A percentile compares a stretch with the other conserved stretches of the same genome.
These are phyloP conservation scores for Procambarus virginalis DNA, from an alignment of 1,140 invertebrate genomes.

Conservation along the genomic window DNA sequence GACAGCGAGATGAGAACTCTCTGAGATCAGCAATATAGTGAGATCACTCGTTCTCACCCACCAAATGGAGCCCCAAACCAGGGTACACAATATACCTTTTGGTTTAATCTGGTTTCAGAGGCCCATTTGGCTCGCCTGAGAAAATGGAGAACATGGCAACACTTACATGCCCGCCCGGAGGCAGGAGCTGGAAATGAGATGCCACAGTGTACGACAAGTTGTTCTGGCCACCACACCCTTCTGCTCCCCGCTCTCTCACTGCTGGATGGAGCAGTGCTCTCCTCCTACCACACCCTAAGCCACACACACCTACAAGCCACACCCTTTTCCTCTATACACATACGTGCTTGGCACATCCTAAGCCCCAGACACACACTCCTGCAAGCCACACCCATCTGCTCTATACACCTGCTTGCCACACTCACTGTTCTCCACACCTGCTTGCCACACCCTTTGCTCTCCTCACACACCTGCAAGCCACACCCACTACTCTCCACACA, in stretches of 20 bases:
- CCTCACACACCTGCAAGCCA: constrained; percentile 1
- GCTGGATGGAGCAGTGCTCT: neutral
- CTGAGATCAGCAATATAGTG: too few relatives aligned
- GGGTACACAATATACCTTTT: neutral
- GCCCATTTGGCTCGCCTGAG: neutral
- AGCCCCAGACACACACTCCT: neutral
- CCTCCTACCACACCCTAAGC: neutral
- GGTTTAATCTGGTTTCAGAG: neutral
- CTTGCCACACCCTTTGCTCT: neutral
- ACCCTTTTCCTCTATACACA: constrained; percentile 2
- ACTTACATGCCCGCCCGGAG: constrained; percentile 47
- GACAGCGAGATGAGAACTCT: too few relatives aligned
- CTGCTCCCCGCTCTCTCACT: neutral
- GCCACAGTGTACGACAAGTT: constrained; percentile 54
- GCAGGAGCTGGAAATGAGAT: constrained; percentile 57
- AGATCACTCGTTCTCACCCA: too few relatives aligned
- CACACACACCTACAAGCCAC: neutral
- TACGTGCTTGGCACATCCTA: neutral
- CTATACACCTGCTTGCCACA: neutral
- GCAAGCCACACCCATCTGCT: neutral
- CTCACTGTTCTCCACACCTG: constrained; percentile 24
- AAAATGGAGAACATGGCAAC: constrained; percentile 50
- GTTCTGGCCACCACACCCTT: neutral
- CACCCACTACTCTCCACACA: neutral
- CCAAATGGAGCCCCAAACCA: too few relatives aligned